Evolutionary conservation across 2,888 invertebrate genomes (phyloP).

Genomic region (Thymelicus lineola): DNA sequence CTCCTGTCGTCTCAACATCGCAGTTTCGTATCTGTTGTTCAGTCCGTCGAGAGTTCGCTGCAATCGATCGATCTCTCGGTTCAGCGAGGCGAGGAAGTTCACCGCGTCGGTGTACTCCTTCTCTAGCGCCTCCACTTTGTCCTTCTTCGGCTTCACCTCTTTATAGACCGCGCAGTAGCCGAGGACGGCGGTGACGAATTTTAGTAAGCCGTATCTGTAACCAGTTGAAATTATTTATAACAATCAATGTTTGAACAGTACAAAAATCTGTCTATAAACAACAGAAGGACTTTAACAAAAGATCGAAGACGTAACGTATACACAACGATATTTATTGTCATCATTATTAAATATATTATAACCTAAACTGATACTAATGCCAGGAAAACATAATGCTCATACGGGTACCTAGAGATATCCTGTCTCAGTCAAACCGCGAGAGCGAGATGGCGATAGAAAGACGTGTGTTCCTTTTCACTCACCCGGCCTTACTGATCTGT

Average conservation of each 20-base stretch:
- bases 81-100: conserved; percentile 88
- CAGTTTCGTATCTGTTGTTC: conserved; percentile 90
- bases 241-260: neutral
- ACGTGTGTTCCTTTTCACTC: conserved; percentile 23
- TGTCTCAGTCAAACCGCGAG: too few relatives aligned
- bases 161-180: conserved; percentile 95
- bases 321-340: too few relatives aligned
- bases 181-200: conserved; percentile 94
- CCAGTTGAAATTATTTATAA: neutral
- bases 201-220: conserved; percentile 89
- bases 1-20: conserved; percentile 88
- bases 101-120: conserved; percentile 87
- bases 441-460: too few relatives aligned
- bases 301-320: too few relatives aligned
- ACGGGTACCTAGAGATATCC: too few relatives aligned
- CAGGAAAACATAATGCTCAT: too few relatives aligned
- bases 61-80: conserved; percentile 89
- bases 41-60: conserved; percentile 89
- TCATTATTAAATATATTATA: too few relatives aligned
- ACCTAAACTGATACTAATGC: too few relatives aligned
- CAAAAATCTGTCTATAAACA: neutral
- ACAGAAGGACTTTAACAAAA: too few relatives aligned
- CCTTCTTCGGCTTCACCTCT: conserved; percentile 94
- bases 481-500: conserved; percentile 92
- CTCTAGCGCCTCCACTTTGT: conserved; percentile 91